phyloP scores from a whole-genome alignment of 2,888 invertebrate genomes.

The Thymelicus acteon region DNA sequence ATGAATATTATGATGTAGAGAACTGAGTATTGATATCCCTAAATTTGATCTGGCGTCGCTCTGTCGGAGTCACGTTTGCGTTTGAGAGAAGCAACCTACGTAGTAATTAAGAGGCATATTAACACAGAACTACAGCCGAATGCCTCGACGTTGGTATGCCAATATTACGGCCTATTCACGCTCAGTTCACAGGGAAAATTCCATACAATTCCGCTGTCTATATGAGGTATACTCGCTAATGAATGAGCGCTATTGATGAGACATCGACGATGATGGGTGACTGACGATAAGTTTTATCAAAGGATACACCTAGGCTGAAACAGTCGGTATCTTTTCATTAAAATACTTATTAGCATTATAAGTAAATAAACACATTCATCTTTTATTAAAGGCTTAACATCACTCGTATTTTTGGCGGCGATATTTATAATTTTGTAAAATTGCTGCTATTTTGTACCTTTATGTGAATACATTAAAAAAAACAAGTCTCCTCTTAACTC shows the following conservation, averaged over 20 bases:
- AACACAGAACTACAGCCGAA: slow-evolving; percentile 20
- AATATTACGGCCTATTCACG: slow-evolving; percentile 25
- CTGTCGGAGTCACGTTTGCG: not conserved
- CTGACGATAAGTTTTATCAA: no score
- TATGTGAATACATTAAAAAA: no score
- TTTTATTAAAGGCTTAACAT: no score
- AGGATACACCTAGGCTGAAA: no score
- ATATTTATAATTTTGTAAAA: no score
- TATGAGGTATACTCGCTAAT: not conserved
- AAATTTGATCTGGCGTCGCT: slow-evolving; percentile 10
- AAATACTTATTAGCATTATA: no score
- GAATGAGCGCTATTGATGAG: slow-evolving; percentile 1
- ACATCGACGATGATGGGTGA: no score
- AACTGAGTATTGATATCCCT: not conserved
- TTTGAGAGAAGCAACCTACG: slow-evolving; percentile 7
- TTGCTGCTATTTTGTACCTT: no score
- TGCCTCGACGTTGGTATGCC: slow-evolving; percentile 29
- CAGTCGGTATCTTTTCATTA: no score
- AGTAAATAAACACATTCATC: no score
- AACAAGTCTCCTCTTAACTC: no score
- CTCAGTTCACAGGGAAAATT: slow-evolving; percentile 19
- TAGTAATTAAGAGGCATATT: slow-evolving; percentile 26
- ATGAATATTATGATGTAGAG: not conserved
- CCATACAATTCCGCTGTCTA: slow-evolving; percentile 14
- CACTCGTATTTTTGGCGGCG: no score